Evolutionary conservation across 2,797 vertebrate genomes (phyloP), one percentile per base, ranked within the genome.

Genomic region (Hapalemur alaotrensis): DNA sequence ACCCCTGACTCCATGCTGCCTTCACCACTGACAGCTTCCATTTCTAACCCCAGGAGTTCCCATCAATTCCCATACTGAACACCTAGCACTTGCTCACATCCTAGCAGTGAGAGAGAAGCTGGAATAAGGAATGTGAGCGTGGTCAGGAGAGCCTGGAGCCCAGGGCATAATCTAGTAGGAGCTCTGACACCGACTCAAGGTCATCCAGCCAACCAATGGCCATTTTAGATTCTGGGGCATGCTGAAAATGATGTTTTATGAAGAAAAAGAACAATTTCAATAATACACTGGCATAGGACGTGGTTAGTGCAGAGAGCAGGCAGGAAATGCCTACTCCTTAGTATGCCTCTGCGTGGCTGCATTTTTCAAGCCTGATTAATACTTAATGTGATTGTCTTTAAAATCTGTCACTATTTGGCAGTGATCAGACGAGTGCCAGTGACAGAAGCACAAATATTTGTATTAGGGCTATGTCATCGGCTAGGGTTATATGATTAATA

Each of bases 401-500:
- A 98, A 98, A 98, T 97, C 98, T 98, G 98, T 97, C 98, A 98
- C 98, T 96, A 92, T 96, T 98, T 98, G 98, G 97, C 97, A 98
- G 20, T 70, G 93, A 98, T 98, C 97, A 97, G 97, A 96, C 7
- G 93, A 98, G 94, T 89, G 89, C 83, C 90, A 97, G 93, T 89
- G 97, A 98, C 98, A 98, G 98, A 98, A 98, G 97, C 97, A 97
- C 98, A 98, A 98, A 98, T 98, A 98, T 98, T 98, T 98, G 96
- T 98, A 96, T 94, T 97, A 96, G 80, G 93, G 96, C 95, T 97
- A 93, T 96, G 93, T 97, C 61, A 46, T 97, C 96, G 97, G 94
- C 94, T 94, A 92, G 91, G 95, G 97, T 97, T 98, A 96, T 97
- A 97, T 95, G 98, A 98, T 98, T 98, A 98, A 97, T 98, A 97